A percentile compares a stretch with the other conserved stretches of the same genome.
These are phyloP conservation scores for Melipona quadrifasciata DNA, from an alignment of 1,140 invertebrate genomes.

Conservation along the genomic window DNA sequence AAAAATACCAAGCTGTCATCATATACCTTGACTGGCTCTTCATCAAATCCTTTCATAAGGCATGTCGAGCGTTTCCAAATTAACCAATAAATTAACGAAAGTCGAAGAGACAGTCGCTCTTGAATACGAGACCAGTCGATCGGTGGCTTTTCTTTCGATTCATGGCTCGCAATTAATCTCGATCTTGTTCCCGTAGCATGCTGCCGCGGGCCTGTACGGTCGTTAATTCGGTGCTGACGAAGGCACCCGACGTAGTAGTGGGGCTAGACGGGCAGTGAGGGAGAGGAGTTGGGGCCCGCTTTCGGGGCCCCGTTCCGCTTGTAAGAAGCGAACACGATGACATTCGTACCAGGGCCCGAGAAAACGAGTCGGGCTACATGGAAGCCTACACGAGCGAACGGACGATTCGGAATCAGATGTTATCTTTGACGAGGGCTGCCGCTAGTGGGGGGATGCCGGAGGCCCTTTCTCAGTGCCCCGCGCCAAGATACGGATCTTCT, in stretches of 20 bases:
- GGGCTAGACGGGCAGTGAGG: neutral
- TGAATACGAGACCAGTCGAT: constrained; percentile 39
- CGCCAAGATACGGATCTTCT: constrained; percentile 76
- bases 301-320: constrained; percentile 47
- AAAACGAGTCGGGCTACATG: constrained; percentile 69
- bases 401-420: constrained; percentile 80
- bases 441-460: constrained; percentile 46
- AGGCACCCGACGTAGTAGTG: neutral
- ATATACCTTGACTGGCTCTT: neutral
- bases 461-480: constrained; percentile 69
- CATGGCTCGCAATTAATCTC: constrained; percentile 66
- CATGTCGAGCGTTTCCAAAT: constrained; percentile 28
- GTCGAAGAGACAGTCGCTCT: constrained; percentile 10
- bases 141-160: constrained; percentile 42
- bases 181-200: constrained; percentile 57
- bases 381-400: constrained; percentile 71
- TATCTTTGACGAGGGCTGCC: constrained; percentile 77
- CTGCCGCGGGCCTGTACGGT: constrained; percentile 34
- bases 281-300: constrained; percentile 10
- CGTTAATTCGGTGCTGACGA: constrained; percentile 65
- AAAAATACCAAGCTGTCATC: constrained; percentile 11
- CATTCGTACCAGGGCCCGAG: constrained; percentile 66
- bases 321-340: constrained; percentile 68
- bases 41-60: neutral
- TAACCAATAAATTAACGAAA: constrained; percentile 49